A percentile compares a stretch with the other conserved stretches of the same genome.
Evolutionary conservation across 2,113 vertebrate species (phyloP).

Genomic region (Orcinus orca): DNA sequence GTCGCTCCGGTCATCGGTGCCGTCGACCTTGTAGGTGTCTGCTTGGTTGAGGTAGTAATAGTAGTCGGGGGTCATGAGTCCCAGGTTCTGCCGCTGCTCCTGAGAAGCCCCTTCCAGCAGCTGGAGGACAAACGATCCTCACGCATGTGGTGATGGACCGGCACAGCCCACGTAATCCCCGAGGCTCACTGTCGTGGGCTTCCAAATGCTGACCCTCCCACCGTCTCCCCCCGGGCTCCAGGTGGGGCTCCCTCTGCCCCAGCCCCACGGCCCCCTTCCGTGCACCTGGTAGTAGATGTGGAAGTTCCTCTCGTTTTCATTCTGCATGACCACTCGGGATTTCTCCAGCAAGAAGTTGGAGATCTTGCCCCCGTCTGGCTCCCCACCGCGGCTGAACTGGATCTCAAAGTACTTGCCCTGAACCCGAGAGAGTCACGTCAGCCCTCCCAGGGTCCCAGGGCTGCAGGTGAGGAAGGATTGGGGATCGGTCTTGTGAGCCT

Average conservation of each 20-base stretch:
- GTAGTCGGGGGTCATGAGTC: conserved; percentile 94
- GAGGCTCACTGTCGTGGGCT: rapidly evolving
- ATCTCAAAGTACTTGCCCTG: conserved; percentile 99
- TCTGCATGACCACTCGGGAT: conserved; percentile 96
- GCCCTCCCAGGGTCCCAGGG: background rate
- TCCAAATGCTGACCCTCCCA: background rate
- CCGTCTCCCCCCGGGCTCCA: background rate
- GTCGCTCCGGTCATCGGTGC: conserved; percentile 92
- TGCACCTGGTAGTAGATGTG: conserved; percentile 97
- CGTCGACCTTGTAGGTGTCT: conserved; percentile 95
- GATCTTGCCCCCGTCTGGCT: conserved; percentile 96
- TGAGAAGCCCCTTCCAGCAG: conserved; percentile 91
- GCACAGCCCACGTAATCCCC: rapidly evolving
- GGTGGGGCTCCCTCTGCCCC: background rate
- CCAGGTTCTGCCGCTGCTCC: conserved; percentile 91
- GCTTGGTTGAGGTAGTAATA: conserved; percentile 97
- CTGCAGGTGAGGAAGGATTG: too few relatives aligned
- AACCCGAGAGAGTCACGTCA: background rate
- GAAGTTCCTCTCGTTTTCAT: conserved; percentile 95
- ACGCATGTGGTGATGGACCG: rapidly evolving
- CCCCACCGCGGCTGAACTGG: conserved; percentile 97
- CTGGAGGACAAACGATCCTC: conserved; percentile 71
- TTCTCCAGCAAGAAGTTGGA: conserved; percentile 98
- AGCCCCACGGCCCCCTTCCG: rapidly evolving
- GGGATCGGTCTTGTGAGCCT: background rate